Evolutionary conservation across 2,888 invertebrate genomes (phyloP).

Genomic region (Dioctria rufipes): DNA sequence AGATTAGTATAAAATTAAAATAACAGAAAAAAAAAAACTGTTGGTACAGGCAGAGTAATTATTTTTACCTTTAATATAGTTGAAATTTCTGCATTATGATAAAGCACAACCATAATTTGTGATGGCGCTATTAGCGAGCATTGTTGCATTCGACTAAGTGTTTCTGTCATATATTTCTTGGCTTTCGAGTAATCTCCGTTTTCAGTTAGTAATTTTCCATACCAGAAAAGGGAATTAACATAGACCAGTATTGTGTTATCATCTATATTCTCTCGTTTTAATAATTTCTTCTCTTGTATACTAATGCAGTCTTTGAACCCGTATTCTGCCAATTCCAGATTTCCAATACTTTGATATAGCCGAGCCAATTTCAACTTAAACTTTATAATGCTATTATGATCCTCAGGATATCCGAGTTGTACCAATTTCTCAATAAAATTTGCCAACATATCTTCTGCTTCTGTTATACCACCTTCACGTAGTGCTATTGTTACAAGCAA

Average conservation of each 20-base stretch:
- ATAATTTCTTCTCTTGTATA: slow-evolving; percentile 68
- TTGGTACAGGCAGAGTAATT: not conserved
- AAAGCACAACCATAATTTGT: slow-evolving; percentile 72
- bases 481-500: slow-evolving; percentile 70
- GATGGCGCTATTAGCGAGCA: slow-evolving; percentile 69
- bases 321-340: slow-evolving; percentile 69
- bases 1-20: slow-evolving; percentile 46
- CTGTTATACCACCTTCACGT: slow-evolving; percentile 68
- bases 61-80: slow-evolving; percentile 57
- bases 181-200: slow-evolving; percentile 65
- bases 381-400: slow-evolving; percentile 69
- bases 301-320: slow-evolving; percentile 71
- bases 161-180: slow-evolving; percentile 67
- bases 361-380: slow-evolving; percentile 71
- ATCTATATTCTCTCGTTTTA: slow-evolving; percentile 66
- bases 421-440: slow-evolving; percentile 70
- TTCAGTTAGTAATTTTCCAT: slow-evolving; percentile 70
- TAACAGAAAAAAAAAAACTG: no score
- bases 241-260: slow-evolving; percentile 71
- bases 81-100: slow-evolving; percentile 68
- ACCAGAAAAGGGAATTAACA: slow-evolving; percentile 72
- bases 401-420: slow-evolving; percentile 67
- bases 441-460: slow-evolving; percentile 69
- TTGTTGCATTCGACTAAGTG: slow-evolving; percentile 69
- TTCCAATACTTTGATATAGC: slow-evolving; percentile 69